Percentiles rank a stretch among this genome's conserved stretches.
Conservation (phyloP, 2,797 vertebrate species). For the Acrossocheilus wenchowensis region DNA sequence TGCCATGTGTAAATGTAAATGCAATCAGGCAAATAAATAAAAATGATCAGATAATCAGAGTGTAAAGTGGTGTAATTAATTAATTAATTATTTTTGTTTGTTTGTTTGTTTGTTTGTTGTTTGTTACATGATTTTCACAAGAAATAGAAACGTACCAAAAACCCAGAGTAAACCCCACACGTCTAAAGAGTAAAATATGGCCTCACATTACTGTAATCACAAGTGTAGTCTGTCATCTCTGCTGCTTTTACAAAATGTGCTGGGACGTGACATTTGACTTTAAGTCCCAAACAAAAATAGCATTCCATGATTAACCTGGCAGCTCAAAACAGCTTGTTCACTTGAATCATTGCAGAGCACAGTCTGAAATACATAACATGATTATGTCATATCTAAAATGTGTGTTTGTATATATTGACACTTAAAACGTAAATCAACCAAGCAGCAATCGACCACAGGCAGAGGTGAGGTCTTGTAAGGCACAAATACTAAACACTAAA, state of each 20-base stretch:
- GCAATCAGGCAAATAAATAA: not conserved
- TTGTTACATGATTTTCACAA: not conserved
- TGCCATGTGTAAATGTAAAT: not conserved
- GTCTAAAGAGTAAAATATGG: not conserved
- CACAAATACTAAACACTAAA: not conserved
- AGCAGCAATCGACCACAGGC: not conserved
- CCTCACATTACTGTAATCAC: conserved; percentile 1
- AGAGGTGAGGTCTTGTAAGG: not conserved
- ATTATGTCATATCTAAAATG: not conserved
- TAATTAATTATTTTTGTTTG: too few relatives aligned
- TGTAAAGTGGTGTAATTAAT: not conserved
- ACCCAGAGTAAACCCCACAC: not conserved
- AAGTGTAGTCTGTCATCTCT: not conserved
- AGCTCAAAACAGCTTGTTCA: conserved; percentile 11
- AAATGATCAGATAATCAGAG: too few relatives aligned
- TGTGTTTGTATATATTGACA: not conserved
- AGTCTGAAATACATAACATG: not conserved
- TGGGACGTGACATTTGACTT: conserved; percentile 31
- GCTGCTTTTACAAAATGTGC: not conserved
- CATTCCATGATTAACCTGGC: conserved; percentile 17
- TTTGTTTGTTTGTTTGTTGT: not conserved
- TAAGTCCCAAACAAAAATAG: conserved; percentile 26
- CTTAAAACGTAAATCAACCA: too few relatives aligned
- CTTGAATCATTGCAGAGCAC: conserved; percentile 8
- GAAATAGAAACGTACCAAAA: not conserved